Base-by-base conservation (phyloP, 1,140 invertebrate species). In the Thereuonema tuberculata region DNA sequence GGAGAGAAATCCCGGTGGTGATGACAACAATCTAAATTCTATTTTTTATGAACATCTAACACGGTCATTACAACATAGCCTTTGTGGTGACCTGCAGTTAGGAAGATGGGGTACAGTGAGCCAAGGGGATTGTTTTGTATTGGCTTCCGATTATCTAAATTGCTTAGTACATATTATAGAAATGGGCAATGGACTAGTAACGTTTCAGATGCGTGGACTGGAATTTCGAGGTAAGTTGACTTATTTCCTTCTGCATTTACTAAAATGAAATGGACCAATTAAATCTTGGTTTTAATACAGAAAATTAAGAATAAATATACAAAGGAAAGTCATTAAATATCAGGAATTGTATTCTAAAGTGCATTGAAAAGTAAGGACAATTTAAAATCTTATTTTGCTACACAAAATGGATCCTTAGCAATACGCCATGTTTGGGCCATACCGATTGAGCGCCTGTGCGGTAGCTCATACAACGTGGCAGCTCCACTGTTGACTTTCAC, bases 21-120 rank as follows among this genome's bases (percentile, higher is more conserved):
- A 99, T 75, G 95, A 99, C 70, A 98, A 98, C 74, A 99, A 99
- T 75, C 73, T 99, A 15, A 99, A 99, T 74, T 96, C 94, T 0
- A 98, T 99, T 68, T 99, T 99, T 77, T 99, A 99, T 69, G 96
- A 99, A 75, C 96, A 99, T 74, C 75, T 99, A 20, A 98, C 95
- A 0, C 82, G 93, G 31, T 96, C 93, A 0, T 73, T 99, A 37
- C 96, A 99, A 71, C 89, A 95, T 73, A 94, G 89, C 55, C 76
- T 99, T 1, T 96, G 89, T 71, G 95, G 96, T 0, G 95, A 99
- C 76, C 77, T 99, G 21, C 80, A 86, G 58, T 73, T 98, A 63
- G 94, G 93, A 47, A 81, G 93, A 5, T 96, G 93, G 87, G 93
- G 91, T 20, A 82, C 83, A 54, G 89, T 93, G 0, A 84, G 85